phyloP scores from a whole-genome alignment of 2,797 vertebrate species.

The Liasis olivaceus region DNA sequence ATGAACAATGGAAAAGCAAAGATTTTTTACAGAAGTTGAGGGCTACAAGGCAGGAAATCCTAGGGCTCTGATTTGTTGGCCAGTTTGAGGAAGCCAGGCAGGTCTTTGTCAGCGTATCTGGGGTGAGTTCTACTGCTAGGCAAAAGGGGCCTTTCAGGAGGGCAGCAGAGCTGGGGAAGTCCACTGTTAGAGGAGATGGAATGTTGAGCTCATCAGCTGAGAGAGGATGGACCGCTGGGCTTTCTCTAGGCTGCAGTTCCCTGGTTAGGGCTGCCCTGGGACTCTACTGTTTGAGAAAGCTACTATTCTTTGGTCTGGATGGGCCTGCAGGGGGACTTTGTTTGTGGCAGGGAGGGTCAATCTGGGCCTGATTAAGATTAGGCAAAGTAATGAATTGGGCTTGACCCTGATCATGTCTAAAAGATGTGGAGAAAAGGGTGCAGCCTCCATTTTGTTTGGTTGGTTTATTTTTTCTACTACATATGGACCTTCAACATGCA shows the following conservation, averaged over 20 bases:
- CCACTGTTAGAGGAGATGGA: neutral
- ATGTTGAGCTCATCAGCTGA: neutral
- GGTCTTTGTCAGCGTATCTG: neutral
- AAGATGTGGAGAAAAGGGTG: neutral
- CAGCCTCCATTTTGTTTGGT: neutral
- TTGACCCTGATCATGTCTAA: neutral
- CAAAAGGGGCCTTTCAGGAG: neutral
- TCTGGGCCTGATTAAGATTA: no score
- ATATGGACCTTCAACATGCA: neutral
- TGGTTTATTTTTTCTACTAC: neutral
- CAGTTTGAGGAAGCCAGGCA: neutral
- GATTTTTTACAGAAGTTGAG: neutral
- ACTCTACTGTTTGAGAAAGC: no score
- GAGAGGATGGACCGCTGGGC: neutral
- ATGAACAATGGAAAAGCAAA: neutral
- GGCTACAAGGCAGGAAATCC: neutral
- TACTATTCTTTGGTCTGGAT: no score
- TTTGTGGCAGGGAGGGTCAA: no score
- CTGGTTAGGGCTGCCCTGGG: neutral
- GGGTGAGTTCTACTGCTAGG: neutral
- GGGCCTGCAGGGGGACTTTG: no score
- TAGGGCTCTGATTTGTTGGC: neutral
- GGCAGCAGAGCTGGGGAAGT: neutral
- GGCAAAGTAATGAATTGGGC: no score
- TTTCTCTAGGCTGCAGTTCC: neutral